Base-by-base conservation (phyloP, 35 echinoderm and acorn worm species). In the Apostichopus japonicus region DNA sequence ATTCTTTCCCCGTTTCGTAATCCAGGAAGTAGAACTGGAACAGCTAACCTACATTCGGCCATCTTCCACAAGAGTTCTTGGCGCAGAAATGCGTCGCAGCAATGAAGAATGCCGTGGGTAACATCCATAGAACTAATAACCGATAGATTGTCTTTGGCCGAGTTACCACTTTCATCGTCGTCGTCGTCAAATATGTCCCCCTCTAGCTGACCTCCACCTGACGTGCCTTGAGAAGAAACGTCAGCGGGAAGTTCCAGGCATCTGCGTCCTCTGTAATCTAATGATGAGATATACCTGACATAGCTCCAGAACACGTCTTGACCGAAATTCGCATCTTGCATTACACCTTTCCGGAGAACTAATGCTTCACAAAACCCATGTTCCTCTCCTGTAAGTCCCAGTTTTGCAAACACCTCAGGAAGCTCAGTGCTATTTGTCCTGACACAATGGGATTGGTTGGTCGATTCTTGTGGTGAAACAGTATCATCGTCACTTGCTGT, bases 51-150 rank as follows among this genome's bases (percentile, higher is more conserved):
- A 56, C 81, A 84, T 44, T 84, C 81, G 1, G 81, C 0, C 86
- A 88, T 88, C 62, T 88, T 88, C 55, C 86, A 63, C 24, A 88
- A 23, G 13, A 88, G 10, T 59, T 88, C 86, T 23, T 88, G 86
- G 8, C 61, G 16, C 1, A 88, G 56, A 44, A 88, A 70, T 23
- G 86, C 16, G 24, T 88, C 86, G 33, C 86, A 88, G 24, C 54
- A 88, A 51, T 88, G 86, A 21, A 88, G n/a, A 23, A 88, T 23
- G n/a, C 54, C 24, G 10, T 63, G 4, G 10, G 24, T 88, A 9
- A 88, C 86, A 88, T 88, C 86, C 86, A 88, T 63, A 7, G 54
- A 6, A 23, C 86, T 88, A 25, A 88, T 88, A 19, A 53, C 19
- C 19, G 9, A 8, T 8, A 4, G 7, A 7, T 77, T 23, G 0